A percentile compares a stretch with the other conserved stretches of the same genome.
These are phyloP conservation scores for western clawed frog (Xenopus tropicalis) DNA, from an alignment of 2,113 vertebrate species.

Conservation along the genomic window UCB_Xtro_10.0 CM004447.2:125595501-125596000, in stretches of 20 bases:
- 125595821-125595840: not conserved
- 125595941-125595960: not conserved
- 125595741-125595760: no score
- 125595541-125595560: fast-evolving
- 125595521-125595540: fast-evolving
- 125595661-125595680: not conserved
- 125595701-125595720: no score
- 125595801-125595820: no score
- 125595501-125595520: fast-evolving
- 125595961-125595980: not conserved
- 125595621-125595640: not conserved
- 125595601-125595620: not conserved
- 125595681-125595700: no score
- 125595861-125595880: no score
- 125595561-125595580: not conserved
- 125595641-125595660: not conserved
- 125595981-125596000: not conserved
- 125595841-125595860: not conserved
- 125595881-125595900: no score
- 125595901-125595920: no score
- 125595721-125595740: no score
- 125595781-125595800: no score
- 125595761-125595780: no score
- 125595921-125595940: not conserved
- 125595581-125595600: not conserved